These are phyloP conservation scores for Chamaea fasciata DNA, from an alignment of 2,113 vertebrate species.

Conservation along the genomic window DNA sequence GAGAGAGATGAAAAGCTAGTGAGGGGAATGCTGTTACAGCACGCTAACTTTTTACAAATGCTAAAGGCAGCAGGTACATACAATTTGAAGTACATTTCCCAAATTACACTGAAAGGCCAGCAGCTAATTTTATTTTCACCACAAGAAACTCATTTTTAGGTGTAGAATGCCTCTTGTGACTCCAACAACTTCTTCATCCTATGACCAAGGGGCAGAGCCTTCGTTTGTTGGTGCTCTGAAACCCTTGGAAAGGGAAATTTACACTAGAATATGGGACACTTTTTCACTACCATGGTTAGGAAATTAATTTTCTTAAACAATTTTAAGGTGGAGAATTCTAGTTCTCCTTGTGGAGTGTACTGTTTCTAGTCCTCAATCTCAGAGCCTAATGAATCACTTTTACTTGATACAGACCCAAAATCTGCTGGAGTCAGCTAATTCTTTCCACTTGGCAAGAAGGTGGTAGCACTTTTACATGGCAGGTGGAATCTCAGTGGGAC, in stretches of 20 bases:
- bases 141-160: neutral
- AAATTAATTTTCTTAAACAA: neutral
- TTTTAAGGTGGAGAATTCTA: neutral
- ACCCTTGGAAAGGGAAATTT: neutral
- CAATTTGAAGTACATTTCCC: neutral
- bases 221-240: neutral
- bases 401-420: neutral
- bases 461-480: neutral
- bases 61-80: neutral
- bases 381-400: neutral
- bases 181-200: neutral
- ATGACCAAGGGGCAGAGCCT: neutral
- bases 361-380: neutral
- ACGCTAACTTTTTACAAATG: neutral
- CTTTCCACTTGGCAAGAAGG: neutral
- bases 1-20: neutral
- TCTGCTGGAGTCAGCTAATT: neutral
- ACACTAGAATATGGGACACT: neutral
- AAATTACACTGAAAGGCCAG: neutral
- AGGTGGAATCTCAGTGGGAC: conserved; percentile 35
- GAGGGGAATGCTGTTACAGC: neutral
- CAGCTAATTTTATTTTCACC: neutral
- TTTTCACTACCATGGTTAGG: neutral
- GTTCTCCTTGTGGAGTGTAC: neutral
- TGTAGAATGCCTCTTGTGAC: neutral